Base-by-base conservation (phyloP, 2,797 vertebrate species). In the Oreortyx pictus region DNA sequence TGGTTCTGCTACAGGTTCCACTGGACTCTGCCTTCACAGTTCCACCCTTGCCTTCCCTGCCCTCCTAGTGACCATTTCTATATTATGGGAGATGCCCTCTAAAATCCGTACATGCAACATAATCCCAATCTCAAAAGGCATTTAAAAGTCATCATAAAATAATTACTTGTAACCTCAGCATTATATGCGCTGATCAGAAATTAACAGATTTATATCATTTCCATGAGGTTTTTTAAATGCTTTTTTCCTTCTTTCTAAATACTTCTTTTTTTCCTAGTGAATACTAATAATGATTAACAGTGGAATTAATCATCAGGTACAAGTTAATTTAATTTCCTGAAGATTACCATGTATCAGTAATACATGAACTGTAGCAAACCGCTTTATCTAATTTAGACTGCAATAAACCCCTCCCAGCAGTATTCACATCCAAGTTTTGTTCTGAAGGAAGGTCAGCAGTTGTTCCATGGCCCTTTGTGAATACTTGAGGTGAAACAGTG, bases 331-430 rank as follows among this genome's bases (percentile, higher is more conserved):
- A 29, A 76, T 47, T 86, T 62, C 33, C 76, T 85, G 68, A 61
- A 91, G 83, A 85, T 5, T 74, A 50, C 62, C 85, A 41, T 46
- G 56, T 43, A 87, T 75, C 86, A 49, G n/a, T 74, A 94, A 82
- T 17, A 68, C 11, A 80, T 64, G 70, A 81, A 81, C 39, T 3
- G 6, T 56, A 89, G 85, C 76, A 92, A 80, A 57, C 8, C 10
- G 35, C 39, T 93, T 85, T 73, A 73, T 60, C 43, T 93, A 75
- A 86, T 29, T 73, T 33, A 41, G 62, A 57, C 50, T 52, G 44
- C 2, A 11, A 37, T 18, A 44, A 91, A 62, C 35, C 81, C 68
- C 50, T 83, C 67, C 76, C 66, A 59, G 50, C 66, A 87, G 61
- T 10, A 77, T 23, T 52, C 52, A 59, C 62, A 29, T 77, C 35